Conservation (phyloP, 2,888 invertebrate genomes). For the Encarsia formosa region DNA sequence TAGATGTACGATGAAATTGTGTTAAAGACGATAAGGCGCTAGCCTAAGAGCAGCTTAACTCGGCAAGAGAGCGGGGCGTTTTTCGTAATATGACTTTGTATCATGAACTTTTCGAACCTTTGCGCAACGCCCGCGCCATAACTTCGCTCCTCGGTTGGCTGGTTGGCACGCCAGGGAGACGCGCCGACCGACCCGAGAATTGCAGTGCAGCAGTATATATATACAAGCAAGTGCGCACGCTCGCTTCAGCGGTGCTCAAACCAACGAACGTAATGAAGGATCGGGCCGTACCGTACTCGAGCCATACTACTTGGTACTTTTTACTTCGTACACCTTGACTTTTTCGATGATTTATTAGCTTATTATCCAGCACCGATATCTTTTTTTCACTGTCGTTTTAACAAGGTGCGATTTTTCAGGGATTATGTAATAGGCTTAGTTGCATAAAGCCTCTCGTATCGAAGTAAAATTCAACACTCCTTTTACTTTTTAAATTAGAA, state of each 20-base stretch:
- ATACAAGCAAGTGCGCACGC: not conserved
- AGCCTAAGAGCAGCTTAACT: not conserved
- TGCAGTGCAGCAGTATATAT: not conserved
- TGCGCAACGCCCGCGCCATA: constrained; percentile 42
- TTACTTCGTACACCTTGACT: not conserved
- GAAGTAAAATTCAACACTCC: too few relatives aligned
- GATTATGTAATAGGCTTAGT: too few relatives aligned
- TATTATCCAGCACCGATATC: too few relatives aligned
- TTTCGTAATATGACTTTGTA: constrained; percentile 50
- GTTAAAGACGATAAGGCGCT: not conserved
- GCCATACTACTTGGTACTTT: not conserved
- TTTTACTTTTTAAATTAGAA: too few relatives aligned
- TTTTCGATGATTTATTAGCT: not conserved
- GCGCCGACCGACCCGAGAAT: constrained; percentile 5
- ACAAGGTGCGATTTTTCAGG: too few relatives aligned
- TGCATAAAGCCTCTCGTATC: too few relatives aligned
- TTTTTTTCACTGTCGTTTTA: too few relatives aligned
- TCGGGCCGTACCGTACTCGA: constrained; percentile 10
- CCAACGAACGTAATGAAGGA: not conserved
- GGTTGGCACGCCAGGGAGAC: too few relatives aligned
- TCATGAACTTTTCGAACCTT: constrained; percentile 51
- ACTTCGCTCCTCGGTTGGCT: too few relatives aligned
- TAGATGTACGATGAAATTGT: not conserved
- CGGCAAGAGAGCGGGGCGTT: constrained; percentile 15
- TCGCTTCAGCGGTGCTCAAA: constrained; percentile 13